Conservation (phyloP, 2,113 vertebrate genomes). For the Macrotus californicus region DNA sequence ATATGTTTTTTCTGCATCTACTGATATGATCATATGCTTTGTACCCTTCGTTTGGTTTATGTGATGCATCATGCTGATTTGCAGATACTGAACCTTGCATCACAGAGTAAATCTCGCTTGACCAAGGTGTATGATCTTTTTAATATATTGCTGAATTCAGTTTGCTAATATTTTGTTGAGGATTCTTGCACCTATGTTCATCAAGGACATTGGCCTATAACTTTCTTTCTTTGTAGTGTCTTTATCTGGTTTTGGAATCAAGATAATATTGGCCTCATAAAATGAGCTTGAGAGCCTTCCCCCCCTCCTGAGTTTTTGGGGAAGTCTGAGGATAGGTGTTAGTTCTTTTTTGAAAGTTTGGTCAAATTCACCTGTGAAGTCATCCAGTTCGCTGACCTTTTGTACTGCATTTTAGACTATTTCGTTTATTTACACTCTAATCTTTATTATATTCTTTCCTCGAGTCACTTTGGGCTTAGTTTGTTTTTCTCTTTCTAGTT, state of each 20-base stretch:
- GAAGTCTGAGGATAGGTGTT: neutral
- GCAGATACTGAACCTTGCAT: neutral
- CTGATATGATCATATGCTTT: neutral
- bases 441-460: neutral
- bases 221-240: neutral
- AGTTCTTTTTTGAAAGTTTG: neutral
- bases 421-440: neutral
- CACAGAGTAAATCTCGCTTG: neutral
- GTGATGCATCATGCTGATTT: neutral
- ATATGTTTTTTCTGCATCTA: neutral
- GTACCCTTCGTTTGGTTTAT: neutral
- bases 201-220: neutral
- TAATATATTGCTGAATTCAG: neutral
- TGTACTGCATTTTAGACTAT: neutral
- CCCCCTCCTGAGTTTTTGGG: neutral
- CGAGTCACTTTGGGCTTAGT: neutral
- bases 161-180: neutral
- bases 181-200: neutral
- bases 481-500: neutral
- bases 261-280: neutral
- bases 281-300: neutral
- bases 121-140: neutral
- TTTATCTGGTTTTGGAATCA: neutral
- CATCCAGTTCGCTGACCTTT: neutral
- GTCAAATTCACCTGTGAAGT: neutral